These are phyloP conservation scores for Clusia tigrina DNA, from an alignment of 2,888 invertebrate species.

Conservation along the genomic window DNA sequence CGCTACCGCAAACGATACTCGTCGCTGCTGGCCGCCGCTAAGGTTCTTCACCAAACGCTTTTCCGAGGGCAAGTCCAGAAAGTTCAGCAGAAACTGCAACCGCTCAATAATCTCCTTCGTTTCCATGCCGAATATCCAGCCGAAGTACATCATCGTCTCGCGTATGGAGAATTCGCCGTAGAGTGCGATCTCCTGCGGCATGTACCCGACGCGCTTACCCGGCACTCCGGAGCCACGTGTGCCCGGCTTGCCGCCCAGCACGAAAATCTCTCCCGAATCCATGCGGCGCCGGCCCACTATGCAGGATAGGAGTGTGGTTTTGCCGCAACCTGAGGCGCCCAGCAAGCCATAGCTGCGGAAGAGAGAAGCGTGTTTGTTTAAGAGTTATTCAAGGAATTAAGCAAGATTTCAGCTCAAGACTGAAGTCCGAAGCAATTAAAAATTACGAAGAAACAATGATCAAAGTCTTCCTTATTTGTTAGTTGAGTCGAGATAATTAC, in stretches of 20 bases:
- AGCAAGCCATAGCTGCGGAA: constrained; percentile 84
- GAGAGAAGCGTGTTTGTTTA: no score
- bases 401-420: neutral
- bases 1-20: constrained; percentile 91
- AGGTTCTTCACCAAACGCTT: constrained; percentile 81
- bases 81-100: constrained; percentile 85
- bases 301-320: constrained; percentile 91
- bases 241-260: constrained; percentile 89
- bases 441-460: no score
- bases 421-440: neutral
- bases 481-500: no score
- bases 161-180: constrained; percentile 93
- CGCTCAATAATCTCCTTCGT: constrained; percentile 81
- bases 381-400: no score
- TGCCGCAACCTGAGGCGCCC: constrained; percentile 96
- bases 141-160: constrained; percentile 96
- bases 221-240: constrained; percentile 90
- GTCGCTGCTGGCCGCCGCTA: constrained; percentile 89
- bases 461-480: no score
- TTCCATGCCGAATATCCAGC: constrained; percentile 94
- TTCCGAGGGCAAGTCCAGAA: constrained; percentile 88
- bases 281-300: constrained; percentile 88
- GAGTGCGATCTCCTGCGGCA: constrained; percentile 93
- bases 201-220: constrained; percentile 94
- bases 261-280: constrained; percentile 88